Conservation (phyloP, 2,888 invertebrate species). For the Nineta flava region DNA sequence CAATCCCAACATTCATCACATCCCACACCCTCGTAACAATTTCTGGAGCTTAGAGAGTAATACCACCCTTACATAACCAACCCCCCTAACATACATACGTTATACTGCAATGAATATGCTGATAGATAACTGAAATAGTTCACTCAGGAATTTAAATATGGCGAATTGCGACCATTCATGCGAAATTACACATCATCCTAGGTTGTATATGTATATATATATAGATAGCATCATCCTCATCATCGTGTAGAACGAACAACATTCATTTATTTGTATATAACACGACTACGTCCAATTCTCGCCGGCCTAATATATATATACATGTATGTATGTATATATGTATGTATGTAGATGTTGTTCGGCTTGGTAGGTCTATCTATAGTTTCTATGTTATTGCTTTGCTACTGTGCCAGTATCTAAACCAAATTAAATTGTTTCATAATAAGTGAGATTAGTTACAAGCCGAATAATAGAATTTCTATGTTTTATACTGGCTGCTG, state of each 20-base stretch:
- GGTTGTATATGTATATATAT: background rate
- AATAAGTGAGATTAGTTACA: too few species aligned
- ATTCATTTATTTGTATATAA: background rate
- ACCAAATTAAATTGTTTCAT: too few species aligned
- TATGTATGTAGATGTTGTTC: too few species aligned
- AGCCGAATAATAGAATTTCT: too few species aligned
- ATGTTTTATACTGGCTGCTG: too few species aligned
- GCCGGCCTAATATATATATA: too few species aligned
- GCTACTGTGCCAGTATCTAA: background rate
- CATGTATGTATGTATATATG: too few species aligned
- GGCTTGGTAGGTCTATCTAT: background rate
- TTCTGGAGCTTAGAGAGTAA: background rate
- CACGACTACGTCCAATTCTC: background rate
- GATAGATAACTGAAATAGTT: slow-evolving; percentile 4
- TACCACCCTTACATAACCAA: background rate
- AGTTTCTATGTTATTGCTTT: background rate
- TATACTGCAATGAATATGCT: background rate
- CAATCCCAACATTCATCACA: background rate
- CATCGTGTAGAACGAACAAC: background rate
- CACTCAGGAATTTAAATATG: slow-evolving; percentile 6
- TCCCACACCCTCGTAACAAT: too few species aligned
- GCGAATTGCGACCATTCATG: slow-evolving; percentile 5
- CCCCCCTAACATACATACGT: background rate
- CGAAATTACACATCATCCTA: slow-evolving; percentile 4
- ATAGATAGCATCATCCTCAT: background rate